Conservation (phyloP, 2,888 invertebrate species). For the Cephus pygmeus region DNA sequence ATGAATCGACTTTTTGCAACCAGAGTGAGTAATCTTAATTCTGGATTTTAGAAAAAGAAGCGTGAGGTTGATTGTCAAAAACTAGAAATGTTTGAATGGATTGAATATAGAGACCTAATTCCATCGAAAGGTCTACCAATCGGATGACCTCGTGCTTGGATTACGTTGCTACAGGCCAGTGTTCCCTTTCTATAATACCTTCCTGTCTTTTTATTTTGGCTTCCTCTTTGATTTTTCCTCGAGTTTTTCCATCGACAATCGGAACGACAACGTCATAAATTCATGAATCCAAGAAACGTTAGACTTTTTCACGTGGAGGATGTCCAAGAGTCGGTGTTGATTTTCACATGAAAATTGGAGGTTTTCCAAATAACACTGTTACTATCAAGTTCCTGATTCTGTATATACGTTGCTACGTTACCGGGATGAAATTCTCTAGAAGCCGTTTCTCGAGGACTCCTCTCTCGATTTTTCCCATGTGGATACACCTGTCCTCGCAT, state of each 20-base stretch:
- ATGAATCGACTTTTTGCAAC: not conserved
- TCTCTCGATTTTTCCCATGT: not conserved
- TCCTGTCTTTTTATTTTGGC: conserved; percentile 9
- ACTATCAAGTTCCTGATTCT: not conserved
- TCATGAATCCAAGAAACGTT: not conserved
- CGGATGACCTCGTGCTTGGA: conserved; percentile 41
- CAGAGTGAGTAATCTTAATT: not conserved
- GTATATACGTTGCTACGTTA: not conserved
- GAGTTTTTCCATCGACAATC: not conserved
- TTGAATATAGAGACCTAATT: not conserved
- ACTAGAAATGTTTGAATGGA: not conserved
- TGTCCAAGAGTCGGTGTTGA: not conserved
- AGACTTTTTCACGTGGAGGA: not conserved
- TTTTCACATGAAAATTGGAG: not conserved
- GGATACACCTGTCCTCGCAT: not conserved
- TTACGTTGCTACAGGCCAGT: conserved; percentile 22
- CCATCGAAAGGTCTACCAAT: conserved; percentile 18
- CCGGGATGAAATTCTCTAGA: not conserved
- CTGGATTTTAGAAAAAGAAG: not conserved
- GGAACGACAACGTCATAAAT: not conserved
- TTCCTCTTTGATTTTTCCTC: conserved; percentile 13
- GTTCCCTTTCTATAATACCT: conserved; percentile 11
- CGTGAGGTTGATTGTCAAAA: too few relatives aligned
- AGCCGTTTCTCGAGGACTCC: not conserved
- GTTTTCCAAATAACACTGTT: not conserved